These are phyloP conservation scores for Tonatia bakeri DNA, from an alignment of 2,113 vertebrate genomes.

Conservation along the genomic window DNA sequence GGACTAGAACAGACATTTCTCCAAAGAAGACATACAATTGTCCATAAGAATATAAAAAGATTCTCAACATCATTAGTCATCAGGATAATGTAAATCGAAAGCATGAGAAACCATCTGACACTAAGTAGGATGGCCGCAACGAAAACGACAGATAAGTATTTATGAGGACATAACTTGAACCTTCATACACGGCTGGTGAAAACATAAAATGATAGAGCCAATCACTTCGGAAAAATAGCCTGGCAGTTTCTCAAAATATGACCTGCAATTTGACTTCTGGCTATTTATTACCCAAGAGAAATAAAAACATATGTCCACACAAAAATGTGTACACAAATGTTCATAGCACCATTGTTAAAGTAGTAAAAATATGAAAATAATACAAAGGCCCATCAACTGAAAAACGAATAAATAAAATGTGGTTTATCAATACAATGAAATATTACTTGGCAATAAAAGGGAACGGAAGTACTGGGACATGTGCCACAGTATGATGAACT, in stretches of 20 bases:
- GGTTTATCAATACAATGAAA: not conserved
- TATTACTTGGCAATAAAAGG: constrained; percentile 13
- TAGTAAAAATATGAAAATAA: not conserved
- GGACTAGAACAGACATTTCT: not conserved
- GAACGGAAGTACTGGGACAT: not conserved
- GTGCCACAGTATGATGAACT: not conserved
- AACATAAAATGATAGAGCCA: not conserved
- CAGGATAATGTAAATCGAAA: not conserved
- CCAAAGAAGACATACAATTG: not conserved
- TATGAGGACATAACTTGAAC: not conserved
- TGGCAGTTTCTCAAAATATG: not conserved
- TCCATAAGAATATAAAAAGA: not conserved
- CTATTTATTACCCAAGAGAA: not conserved
- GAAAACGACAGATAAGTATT: not conserved
- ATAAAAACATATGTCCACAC: not conserved
- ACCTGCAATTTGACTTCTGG: not conserved
- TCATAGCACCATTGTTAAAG: not conserved
- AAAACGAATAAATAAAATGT: not conserved
- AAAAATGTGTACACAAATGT: not conserved
- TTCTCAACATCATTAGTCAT: not conserved
- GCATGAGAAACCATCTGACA: not conserved
- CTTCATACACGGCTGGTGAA: not conserved
- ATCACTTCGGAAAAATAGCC: not conserved
- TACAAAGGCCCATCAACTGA: not conserved
- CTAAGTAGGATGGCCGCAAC: not conserved